Conservation (phyloP, 1,140 invertebrate genomes). For the Drosophila guanche region DNA sequence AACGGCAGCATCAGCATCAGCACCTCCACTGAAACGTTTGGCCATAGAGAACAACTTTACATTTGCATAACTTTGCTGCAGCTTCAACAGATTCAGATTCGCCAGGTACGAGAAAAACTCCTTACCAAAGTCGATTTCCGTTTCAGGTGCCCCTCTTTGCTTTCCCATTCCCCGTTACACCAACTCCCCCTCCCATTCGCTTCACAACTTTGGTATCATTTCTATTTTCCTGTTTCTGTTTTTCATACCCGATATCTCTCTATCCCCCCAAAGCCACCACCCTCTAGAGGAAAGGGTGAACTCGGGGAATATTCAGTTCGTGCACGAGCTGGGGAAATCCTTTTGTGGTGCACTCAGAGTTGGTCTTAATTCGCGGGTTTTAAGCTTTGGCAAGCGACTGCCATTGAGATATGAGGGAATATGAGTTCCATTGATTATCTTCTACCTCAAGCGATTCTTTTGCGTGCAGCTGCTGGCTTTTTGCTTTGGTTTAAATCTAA, state of each 20-base stretch:
- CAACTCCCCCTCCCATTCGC: background rate
- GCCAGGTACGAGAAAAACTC: slow-evolving; percentile 70
- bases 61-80: slow-evolving; percentile 79
- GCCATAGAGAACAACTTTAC: slow-evolving; percentile 37
- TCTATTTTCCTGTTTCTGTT: slow-evolving; percentile 73
- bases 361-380: slow-evolving; percentile 17
- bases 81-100: slow-evolving; percentile 47
- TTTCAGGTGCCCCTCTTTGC: slow-evolving; percentile 23
- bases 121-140: slow-evolving; percentile 78
- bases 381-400: background rate
- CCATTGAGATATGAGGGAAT: slow-evolving; percentile 23
- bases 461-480: too few species aligned
- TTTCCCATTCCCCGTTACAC: background rate
- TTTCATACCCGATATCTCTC: slow-evolving; percentile 44
- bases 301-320: slow-evolving; percentile 46
- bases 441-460: too few species aligned
- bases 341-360: slow-evolving; percentile 40
- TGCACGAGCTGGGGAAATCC: slow-evolving; percentile 33
- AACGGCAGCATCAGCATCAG: background rate
- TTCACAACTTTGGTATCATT: slow-evolving; percentile 67
- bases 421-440: slow-evolving; percentile 2
- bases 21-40: slow-evolving; percentile 15
- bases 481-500: too few species aligned
- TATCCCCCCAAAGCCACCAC: background rate
- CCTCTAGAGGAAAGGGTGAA: slow-evolving; percentile 18